Evolutionary conservation across 1,140 invertebrate species (phyloP).

Genomic region (Bombus difficillimus): DNA sequence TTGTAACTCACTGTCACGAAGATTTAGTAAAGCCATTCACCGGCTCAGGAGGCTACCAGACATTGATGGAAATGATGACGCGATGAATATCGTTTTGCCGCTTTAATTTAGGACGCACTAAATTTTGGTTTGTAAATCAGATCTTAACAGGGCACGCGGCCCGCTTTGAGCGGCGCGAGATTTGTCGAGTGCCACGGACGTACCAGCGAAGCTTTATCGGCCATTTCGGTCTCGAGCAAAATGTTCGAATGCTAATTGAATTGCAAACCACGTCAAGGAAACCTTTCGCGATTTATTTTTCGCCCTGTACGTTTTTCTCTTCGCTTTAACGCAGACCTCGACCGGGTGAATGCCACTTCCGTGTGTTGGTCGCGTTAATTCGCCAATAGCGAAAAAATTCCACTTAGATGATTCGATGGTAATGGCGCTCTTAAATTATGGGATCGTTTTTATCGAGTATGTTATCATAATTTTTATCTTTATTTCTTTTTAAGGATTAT

Average conservation of each 20-base stretch:
- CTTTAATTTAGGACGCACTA: conserved; percentile 56
- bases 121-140: conserved; percentile 62
- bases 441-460: too few relatives aligned
- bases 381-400: not conserved
- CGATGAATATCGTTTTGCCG: conserved; percentile 48
- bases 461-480: not conserved
- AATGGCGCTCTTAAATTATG: not conserved
- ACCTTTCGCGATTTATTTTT: conserved; percentile 7
- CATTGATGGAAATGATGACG: conserved; percentile 64
- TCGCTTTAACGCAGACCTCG: not conserved
- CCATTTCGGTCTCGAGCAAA: conserved; percentile 19
- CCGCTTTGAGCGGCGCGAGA: conserved; percentile 29
- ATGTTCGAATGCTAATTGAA: conserved; percentile 33
- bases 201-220: conserved; percentile 10
- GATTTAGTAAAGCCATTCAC: conserved; percentile 33
- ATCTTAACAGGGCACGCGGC: conserved; percentile 36
- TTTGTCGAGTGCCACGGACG: conserved; percentile 30
- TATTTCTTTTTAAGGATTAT: not conserved
- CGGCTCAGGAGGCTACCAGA: not conserved
- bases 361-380: not conserved
- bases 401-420: not conserved
- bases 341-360: not conserved
- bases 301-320: not conserved
- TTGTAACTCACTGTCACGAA: conserved; percentile 26
- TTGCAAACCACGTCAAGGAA: conserved; percentile 25